Percentiles rank a stretch among this genome's conserved stretches.
These are phyloP conservation scores for Poicephalus gulielmi DNA, from an alignment of 2,113 vertebrate species.

Conservation along the genomic window DNA sequence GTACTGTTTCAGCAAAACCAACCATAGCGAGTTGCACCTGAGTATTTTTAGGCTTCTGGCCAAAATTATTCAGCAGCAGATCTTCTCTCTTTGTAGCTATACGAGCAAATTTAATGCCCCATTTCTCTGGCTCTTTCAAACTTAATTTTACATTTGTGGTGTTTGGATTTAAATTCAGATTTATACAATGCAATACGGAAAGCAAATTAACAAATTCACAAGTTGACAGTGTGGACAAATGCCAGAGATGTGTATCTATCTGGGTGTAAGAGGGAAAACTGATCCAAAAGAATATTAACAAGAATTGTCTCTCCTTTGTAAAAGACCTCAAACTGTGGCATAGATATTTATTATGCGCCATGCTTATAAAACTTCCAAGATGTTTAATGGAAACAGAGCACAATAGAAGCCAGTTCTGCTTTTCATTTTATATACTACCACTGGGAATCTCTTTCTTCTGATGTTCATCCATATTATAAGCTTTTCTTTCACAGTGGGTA, in stretches of 20 bases:
- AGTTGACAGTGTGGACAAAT: neutral
- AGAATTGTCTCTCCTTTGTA: constrained; percentile 7
- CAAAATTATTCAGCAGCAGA: neutral
- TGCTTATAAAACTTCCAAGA: constrained; percentile 54
- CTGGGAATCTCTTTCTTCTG: constrained; percentile 59
- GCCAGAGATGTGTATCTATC: constrained; percentile 20
- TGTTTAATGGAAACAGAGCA: constrained; percentile 53
- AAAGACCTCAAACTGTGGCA: constrained; percentile 25
- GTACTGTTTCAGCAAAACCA: constrained; percentile 6
- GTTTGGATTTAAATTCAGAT: neutral
- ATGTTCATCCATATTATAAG: constrained; percentile 60
- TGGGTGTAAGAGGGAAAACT: neutral
- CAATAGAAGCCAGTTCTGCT: constrained; percentile 62
- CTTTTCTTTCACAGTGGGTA: constrained; percentile 43
- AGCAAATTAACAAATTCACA: constrained; percentile 53
- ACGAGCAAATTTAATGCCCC: neutral
- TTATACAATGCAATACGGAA: neutral
- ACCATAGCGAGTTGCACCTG: neutral
- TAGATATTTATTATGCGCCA: constrained; percentile 44
- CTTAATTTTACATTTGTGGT: neutral
- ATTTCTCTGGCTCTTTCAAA: neutral
- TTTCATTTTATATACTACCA: constrained; percentile 61
- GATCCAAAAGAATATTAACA: constrained; percentile 32
- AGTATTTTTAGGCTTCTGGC: neutral
- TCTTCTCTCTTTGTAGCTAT: neutral